These are phyloP conservation scores for Pseudochirops cupreus DNA, from an alignment of 2,797 vertebrate genomes.

Conservation along the genomic window DNA sequence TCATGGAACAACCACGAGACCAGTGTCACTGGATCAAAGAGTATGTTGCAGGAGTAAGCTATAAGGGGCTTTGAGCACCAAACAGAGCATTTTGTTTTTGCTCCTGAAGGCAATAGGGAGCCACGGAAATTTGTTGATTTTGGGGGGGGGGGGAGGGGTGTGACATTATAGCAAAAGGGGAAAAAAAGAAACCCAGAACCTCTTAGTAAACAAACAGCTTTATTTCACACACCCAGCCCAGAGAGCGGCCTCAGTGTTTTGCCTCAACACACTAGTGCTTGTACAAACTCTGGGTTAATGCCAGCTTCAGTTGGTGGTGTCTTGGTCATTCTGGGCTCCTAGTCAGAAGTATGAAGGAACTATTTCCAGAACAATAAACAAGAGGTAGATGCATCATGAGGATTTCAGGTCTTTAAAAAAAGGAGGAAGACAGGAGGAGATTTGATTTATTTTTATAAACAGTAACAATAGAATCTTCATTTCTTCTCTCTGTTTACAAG, in stretches of 20 bases:
- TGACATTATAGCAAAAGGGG: not conserved
- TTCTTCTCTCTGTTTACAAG: conserved; percentile 4
- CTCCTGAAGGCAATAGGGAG: not conserved
- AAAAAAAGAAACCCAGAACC: not conserved
- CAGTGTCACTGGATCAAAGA: not conserved
- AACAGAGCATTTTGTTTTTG: not conserved
- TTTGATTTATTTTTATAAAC: not conserved
- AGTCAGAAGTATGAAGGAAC: not conserved
- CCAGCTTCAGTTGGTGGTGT: not conserved
- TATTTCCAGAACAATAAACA: not conserved
- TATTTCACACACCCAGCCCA: not conserved
- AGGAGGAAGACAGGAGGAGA: not conserved
- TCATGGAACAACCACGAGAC: not conserved
- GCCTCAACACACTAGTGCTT: not conserved
- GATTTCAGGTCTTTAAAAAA: conserved; percentile 12
- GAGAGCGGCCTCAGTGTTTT: not conserved
- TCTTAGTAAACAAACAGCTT: not conserved
- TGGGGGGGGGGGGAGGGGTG: too few relatives aligned
- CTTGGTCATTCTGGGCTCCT: not conserved
- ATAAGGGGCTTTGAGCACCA: not conserved
- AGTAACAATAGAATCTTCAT: not conserved
- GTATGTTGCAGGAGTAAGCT: not conserved
- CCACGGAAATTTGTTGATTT: not conserved
- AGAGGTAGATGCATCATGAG: not conserved
- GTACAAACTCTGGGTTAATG: not conserved